These are phyloP conservation scores for Orchestes rusci DNA, from an alignment of 2,888 invertebrate genomes.

Conservation along the genomic window DNA sequence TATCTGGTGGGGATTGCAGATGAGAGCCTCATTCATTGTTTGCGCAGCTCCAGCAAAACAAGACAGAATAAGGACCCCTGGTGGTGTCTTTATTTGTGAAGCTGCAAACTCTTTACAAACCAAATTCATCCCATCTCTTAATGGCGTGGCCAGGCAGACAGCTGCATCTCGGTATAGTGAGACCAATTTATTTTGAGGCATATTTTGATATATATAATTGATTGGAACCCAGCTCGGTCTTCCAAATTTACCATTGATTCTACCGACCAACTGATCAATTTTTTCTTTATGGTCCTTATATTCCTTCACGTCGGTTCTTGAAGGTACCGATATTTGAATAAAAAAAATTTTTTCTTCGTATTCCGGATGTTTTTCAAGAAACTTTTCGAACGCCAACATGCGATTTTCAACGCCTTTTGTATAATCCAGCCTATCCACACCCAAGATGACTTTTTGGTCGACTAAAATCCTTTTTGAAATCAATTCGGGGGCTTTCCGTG, in stretches of 20 bases:
- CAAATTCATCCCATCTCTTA: slow-evolving; percentile 86
- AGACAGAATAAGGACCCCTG: slow-evolving; percentile 78
- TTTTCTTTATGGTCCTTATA: slow-evolving; percentile 86
- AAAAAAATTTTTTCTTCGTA: slow-evolving; percentile 75
- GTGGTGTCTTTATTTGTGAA: slow-evolving; percentile 79
- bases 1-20: slow-evolving; percentile 84
- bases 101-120: slow-evolving; percentile 92
- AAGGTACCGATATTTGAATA: slow-evolving; percentile 82
- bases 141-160: slow-evolving; percentile 79
- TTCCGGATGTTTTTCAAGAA: slow-evolving; percentile 77
- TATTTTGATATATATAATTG: slow-evolving; percentile 76
- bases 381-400: slow-evolving; percentile 72
- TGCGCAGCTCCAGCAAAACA: slow-evolving; percentile 90
- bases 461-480: slow-evolving; percentile 70
- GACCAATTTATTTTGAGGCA: slow-evolving; percentile 78
- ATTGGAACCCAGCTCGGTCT: slow-evolving; percentile 92
- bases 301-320: slow-evolving; percentile 82
- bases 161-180: slow-evolving; percentile 82
- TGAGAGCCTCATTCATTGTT: slow-evolving; percentile 79
- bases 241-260: slow-evolving; percentile 82
- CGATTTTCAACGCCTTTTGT: slow-evolving; percentile 84
- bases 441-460: slow-evolving; percentile 74
- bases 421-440: slow-evolving; percentile 84
- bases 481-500: slow-evolving; percentile 57
- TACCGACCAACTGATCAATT: slow-evolving; percentile 81